Evolutionary conservation across 2,888 invertebrate species (phyloP).

Genomic region (Flexamia atlantica): DNA sequence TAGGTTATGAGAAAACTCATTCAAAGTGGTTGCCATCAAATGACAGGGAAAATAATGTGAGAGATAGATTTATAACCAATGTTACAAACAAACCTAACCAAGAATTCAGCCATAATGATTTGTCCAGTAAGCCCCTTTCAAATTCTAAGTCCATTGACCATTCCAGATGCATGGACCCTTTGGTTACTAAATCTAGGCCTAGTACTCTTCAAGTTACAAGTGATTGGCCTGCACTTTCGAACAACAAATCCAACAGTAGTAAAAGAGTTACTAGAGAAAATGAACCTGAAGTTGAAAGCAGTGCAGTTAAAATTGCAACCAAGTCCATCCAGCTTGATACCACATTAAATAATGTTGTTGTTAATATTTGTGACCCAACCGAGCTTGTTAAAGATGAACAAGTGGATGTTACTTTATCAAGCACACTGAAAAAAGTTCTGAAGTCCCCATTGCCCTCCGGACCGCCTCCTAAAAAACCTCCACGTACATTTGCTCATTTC

Average conservation of each 20-base stretch:
- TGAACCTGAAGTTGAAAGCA: background rate
- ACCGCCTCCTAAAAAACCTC: conserved; percentile 88
- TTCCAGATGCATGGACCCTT: background rate
- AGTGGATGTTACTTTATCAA: conserved; percentile 72
- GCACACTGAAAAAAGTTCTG: conserved; percentile 82
- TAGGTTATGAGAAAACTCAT: background rate
- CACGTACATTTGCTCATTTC: conserved; percentile 79
- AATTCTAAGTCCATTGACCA: background rate
- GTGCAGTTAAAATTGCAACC: background rate
- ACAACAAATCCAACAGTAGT: background rate
- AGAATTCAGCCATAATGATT: background rate
- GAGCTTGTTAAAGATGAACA: background rate
- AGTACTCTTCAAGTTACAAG: background rate
- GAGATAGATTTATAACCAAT: background rate
- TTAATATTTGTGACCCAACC: background rate
- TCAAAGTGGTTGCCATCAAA: background rate
- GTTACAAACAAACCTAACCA: background rate
- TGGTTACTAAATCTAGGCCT: background rate
- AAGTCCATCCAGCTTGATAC: background rate
- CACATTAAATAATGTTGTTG: background rate
- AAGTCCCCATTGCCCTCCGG: conserved; percentile 83
- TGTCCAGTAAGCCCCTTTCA: background rate
- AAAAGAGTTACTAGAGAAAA: background rate
- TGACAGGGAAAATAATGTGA: background rate
- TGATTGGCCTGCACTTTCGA: background rate